Evolutionary conservation across 2,888 invertebrate species (phyloP).

Genomic region (Cephonodes hylas): DNA sequence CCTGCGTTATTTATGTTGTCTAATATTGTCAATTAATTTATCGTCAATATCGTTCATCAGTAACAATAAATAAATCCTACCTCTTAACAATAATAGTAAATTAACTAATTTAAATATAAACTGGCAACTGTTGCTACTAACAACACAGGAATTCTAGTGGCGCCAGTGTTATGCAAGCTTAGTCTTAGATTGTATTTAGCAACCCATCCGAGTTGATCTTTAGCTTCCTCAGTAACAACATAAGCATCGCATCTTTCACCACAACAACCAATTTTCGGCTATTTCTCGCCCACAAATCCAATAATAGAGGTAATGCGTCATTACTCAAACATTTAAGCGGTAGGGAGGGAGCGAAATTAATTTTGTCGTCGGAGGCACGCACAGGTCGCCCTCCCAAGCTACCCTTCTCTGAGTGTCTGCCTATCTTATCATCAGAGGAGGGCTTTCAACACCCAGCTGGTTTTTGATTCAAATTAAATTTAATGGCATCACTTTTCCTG

Average conservation of each 20-base stretch:
- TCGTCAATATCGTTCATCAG: no score
- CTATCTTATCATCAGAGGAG: conserved; percentile 39
- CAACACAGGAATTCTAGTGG: neutral
- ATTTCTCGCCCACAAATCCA: conserved; percentile 24
- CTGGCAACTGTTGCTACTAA: neutral
- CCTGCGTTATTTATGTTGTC: no score
- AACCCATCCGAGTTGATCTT: neutral
- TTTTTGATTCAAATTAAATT: conserved; percentile 15
- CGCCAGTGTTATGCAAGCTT: neutral
- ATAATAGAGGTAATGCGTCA: conserved; percentile 40
- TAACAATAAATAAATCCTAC: no score
- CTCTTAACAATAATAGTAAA: no score
- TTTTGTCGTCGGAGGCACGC: conserved; percentile 47
- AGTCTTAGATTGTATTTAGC: no score
- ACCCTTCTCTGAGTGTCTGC: conserved; percentile 33
- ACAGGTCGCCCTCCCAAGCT: conserved; percentile 26
- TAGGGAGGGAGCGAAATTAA: conserved; percentile 52
- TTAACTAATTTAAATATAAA: neutral
- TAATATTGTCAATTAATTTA: no score
- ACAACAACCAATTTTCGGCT: neutral
- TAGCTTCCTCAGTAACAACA: neutral
- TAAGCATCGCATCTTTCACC: neutral
- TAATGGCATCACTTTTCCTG: conserved; percentile 3
- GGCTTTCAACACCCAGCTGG: conserved; percentile 18
- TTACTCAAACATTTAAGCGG: conserved; percentile 50